phyloP scores from a whole-genome alignment of 2,797 vertebrate genomes.

The Sparus aurata region DNA sequence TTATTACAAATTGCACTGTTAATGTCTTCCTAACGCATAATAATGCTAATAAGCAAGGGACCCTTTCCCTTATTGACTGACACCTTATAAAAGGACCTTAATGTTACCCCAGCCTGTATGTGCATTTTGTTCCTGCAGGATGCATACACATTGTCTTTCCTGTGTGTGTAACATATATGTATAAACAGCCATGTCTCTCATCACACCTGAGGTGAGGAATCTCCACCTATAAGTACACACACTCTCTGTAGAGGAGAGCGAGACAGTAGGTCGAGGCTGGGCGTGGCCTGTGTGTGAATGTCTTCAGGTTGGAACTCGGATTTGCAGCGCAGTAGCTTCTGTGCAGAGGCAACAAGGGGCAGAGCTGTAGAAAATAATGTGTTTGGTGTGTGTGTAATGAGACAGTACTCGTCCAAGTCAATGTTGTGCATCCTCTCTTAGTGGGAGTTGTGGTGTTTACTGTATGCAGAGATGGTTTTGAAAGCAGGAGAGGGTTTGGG shows the following conservation, averaged over 20 bases:
- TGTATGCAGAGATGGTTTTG: background rate
- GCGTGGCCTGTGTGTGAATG: slow-evolving; percentile 18
- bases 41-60: too few relatives aligned
- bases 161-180: background rate
- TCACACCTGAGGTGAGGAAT: background rate
- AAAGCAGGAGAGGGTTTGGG: too few relatives aligned
- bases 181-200: slow-evolving; percentile 9
- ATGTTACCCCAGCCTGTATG: background rate
- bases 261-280: background rate
- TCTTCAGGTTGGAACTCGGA: slow-evolving; percentile 5
- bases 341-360: background rate
- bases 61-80: too few relatives aligned
- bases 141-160: background rate
- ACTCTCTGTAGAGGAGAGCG: background rate
- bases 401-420: background rate
- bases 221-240: background rate
- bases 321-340: slow-evolving; percentile 7
- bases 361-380: slow-evolving; percentile 14
- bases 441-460: background rate
- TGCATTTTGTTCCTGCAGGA: slow-evolving; percentile 5
- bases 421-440: slow-evolving; percentile 12
- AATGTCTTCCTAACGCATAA: too few relatives aligned
- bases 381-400: slow-evolving; percentile 24
- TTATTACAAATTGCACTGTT: too few relatives aligned
- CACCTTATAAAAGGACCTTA: too few relatives aligned